Evolutionary conservation across 2,113 vertebrate genomes (phyloP), one percentile per base, ranked within the genome.

Genomic region (Malaclemys terrapin): DNA sequence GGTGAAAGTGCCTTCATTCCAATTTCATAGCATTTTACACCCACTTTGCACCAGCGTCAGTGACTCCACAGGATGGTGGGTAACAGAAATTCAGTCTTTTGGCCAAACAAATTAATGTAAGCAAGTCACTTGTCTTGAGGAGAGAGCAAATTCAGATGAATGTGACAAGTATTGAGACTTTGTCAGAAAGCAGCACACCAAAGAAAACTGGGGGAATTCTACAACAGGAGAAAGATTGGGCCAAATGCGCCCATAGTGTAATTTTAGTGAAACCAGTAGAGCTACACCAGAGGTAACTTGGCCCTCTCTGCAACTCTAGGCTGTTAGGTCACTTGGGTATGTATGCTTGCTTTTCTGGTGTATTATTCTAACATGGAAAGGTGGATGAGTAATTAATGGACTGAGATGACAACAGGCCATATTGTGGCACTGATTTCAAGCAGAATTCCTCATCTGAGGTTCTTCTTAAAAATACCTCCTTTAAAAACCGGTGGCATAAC

Each of bases 161-260:
- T 84, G 88, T 87, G 90, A 95, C 96, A 94, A 62, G 89, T 95
- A 78, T 57, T 95, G 96, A 83, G 24, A 83, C 86, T 89, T 82
- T 93, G 93, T 95, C 95, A 81, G 50, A 87, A 82, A 88, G 93
- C 87, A 92, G 94, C 90, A 91, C 93, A 88, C 53, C 11, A 52
- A 56, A 72, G 54, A 54, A 24, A 29, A 89, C n/a, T 0, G 1
- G 42, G 24, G 10, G 8, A 12, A 79, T 91, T 65, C 62, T 85
- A 38, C 12, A 75, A 22, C 72, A 82, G 85, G 59, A 54, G 85
- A 89, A 4, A 24, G n/a, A 54, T 76, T 0, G 3, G 91, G 35
- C 84, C 87, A 25, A 95, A 90, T 82, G 5, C 83, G 80, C 85
- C 52, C 29, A 14, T 53, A 45, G 29, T 88, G 87, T 86, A 56